Conservation (phyloP, 2,113 vertebrate genomes). For the Brachirus orientalis region DNA sequence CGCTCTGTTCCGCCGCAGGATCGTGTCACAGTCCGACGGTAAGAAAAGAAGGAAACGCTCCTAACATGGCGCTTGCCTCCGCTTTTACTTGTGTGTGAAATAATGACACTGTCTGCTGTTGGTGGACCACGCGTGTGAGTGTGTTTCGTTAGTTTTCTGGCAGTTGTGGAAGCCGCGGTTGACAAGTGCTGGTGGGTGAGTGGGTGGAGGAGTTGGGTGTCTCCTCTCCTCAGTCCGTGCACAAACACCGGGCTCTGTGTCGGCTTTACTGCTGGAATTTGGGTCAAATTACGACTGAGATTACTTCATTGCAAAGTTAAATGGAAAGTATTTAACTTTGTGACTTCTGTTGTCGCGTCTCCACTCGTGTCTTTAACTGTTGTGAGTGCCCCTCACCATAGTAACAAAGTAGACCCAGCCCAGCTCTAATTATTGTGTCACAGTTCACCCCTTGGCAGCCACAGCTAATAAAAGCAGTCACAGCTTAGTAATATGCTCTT, state of each 20-base stretch:
- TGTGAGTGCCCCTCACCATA: conserved; percentile 21
- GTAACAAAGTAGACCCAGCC: conserved; percentile 39
- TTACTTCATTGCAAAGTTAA: neutral
- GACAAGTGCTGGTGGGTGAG: conserved; percentile 42
- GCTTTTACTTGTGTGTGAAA: neutral
- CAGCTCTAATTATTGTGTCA: conserved; percentile 17
- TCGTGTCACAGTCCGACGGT: conserved; percentile 40
- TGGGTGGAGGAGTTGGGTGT: conserved; percentile 18
- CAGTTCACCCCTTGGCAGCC: conserved; percentile 8
- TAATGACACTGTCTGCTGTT: neutral
- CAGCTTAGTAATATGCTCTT: neutral
- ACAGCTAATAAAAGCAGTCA: conserved; percentile 2
- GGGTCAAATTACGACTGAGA: too few species aligned
- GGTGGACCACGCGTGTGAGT: conserved; percentile 15
- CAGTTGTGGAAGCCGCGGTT: conserved; percentile 47
- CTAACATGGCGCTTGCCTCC: neutral
- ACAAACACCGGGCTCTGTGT: neutral
- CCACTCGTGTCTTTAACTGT: conserved; percentile 1
- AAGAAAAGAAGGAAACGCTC: conserved; percentile 28
- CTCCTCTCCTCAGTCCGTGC: neutral
- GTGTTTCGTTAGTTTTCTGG: neutral
- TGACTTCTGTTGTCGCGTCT: neutral
- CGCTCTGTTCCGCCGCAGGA: conserved; percentile 27
- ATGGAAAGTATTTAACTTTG: neutral
- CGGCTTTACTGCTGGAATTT: neutral